phyloP scores from a whole-genome alignment of 2,113 vertebrate species.

The Paratilapia polleni region DNA sequence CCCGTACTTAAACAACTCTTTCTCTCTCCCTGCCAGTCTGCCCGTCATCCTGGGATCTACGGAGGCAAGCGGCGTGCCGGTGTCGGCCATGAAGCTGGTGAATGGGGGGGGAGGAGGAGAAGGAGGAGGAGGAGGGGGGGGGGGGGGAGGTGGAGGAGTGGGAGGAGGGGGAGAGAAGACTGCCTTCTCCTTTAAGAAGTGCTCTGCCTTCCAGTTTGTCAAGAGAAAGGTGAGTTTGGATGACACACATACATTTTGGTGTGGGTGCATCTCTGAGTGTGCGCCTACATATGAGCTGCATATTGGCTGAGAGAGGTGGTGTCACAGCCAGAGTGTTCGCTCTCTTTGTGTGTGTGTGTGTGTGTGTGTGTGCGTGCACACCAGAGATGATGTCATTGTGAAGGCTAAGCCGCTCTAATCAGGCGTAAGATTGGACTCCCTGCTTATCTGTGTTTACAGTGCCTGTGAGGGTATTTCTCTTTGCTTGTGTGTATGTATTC shows the following conservation, averaged over 20 bases:
- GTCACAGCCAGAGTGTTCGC: slow-evolving; percentile 42
- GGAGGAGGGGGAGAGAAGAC: slow-evolving; percentile 88
- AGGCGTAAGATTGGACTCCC: slow-evolving; percentile 27
- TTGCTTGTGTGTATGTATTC: not conserved
- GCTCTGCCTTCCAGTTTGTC: slow-evolving; percentile 97
- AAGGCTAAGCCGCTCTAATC: slow-evolving; percentile 39
- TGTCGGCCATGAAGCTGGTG: slow-evolving; percentile 90
- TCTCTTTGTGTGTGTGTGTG: slow-evolving; percentile 6
- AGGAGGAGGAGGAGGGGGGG: slow-evolving; percentile 65
- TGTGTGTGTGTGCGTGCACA: slow-evolving; percentile 24
- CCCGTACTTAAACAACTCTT: slow-evolving; percentile 19
- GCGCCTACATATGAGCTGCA: slow-evolving; percentile 15
- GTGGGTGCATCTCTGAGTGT: not conserved
- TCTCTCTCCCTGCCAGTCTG: slow-evolving; percentile 32
- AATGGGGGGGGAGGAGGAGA: slow-evolving; percentile 84
- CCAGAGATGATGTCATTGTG: slow-evolving; percentile 73
- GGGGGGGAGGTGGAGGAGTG: slow-evolving; percentile 65
- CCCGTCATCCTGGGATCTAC: slow-evolving; percentile 82
- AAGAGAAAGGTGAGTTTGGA: slow-evolving; percentile 93
- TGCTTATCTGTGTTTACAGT: slow-evolving; percentile 28
- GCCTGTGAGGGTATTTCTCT: not conserved
- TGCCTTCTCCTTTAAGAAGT: slow-evolving; percentile 98
- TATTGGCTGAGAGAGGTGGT: slow-evolving; percentile 27
- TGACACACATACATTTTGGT: slow-evolving; percentile 15
- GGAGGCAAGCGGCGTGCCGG: slow-evolving; percentile 75